Evolutionary conservation across 2,797 vertebrate species (phyloP).

Genomic region (Tapirus indicus): DNA sequence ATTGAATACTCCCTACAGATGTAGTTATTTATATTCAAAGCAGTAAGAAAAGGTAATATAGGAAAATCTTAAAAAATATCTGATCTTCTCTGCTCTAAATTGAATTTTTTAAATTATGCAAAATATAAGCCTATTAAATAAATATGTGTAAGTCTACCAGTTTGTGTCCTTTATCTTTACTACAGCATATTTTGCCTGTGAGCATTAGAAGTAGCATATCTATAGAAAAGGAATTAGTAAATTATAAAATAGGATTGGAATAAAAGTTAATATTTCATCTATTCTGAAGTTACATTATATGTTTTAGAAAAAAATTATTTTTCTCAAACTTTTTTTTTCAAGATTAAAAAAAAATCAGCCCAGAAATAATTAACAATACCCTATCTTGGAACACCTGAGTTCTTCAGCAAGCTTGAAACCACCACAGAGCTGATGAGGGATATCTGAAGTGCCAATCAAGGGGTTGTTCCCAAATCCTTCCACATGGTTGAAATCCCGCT

Average conservation of each 20-base stretch:
- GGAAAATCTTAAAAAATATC: background rate
- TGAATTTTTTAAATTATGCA: background rate
- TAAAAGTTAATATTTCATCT: background rate
- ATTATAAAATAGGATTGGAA: background rate
- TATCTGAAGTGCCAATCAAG: constrained; percentile 78
- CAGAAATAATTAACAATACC: constrained; percentile 12
- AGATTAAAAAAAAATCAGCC: background rate
- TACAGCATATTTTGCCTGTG: background rate
- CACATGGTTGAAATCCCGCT: constrained; percentile 69
- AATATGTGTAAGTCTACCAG: background rate
- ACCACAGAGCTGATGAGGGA: constrained; percentile 42
- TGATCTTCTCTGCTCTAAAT: background rate
- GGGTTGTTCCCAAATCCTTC: constrained; percentile 64
- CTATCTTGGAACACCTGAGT: constrained; percentile 8
- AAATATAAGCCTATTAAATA: background rate
- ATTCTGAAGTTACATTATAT: background rate
- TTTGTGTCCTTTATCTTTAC: background rate
- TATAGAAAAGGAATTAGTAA: background rate
- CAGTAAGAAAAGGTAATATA: background rate
- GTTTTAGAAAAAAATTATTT: background rate
- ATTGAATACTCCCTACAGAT: background rate
- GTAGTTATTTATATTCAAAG: background rate
- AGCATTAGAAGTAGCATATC: background rate
- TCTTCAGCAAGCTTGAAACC: constrained; percentile 42
- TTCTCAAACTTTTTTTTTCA: background rate